Conservation (phyloP, 2,888 invertebrate species). For the Rotaria socialis region DNA sequence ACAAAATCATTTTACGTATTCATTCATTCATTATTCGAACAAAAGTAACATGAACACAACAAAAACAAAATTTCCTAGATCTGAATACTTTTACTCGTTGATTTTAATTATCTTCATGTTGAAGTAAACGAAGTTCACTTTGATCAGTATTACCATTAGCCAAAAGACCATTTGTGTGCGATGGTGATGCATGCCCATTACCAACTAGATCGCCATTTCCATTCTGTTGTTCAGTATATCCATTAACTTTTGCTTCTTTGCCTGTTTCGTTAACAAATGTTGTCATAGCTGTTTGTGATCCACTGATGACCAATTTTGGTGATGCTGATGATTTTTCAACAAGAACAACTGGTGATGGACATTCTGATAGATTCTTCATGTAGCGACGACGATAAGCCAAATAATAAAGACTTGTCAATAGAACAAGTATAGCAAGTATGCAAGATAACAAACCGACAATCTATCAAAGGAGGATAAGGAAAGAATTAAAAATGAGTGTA, state of each 20-base stretch:
- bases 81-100: background rate
- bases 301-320: background rate
- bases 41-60: background rate
- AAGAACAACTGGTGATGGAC: background rate
- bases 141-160: background rate
- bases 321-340: background rate
- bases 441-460: slow-evolving; percentile 1
- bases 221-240: background rate
- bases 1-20: background rate
- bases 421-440: background rate
- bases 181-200: background rate
- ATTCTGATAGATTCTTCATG: background rate
- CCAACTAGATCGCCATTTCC: background rate
- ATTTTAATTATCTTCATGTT: background rate
- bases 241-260: background rate
- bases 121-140: slow-evolving; percentile 25
- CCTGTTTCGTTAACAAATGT: background rate
- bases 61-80: background rate
- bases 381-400: slow-evolving; percentile 8
- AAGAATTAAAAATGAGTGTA: too few relatives aligned
- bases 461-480: background rate
- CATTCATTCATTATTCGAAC: background rate
- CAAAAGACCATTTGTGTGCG: background rate
- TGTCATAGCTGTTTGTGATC: background rate
- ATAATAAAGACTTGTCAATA: background rate